Evolutionary conservation across 2,888 invertebrate species (phyloP).

Genomic region (Calliphora vomitoria): DNA sequence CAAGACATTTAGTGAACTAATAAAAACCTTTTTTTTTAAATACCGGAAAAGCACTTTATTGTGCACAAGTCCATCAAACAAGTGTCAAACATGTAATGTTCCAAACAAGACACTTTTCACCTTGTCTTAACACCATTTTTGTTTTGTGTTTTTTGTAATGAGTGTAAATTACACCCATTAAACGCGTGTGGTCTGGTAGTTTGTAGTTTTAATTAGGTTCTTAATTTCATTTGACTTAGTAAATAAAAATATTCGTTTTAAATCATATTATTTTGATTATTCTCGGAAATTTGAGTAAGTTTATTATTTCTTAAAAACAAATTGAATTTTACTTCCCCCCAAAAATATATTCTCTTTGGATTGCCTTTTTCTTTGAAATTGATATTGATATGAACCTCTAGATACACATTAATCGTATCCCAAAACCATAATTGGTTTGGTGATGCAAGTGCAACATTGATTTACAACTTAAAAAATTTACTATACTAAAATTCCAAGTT

Average conservation of each 20-base stretch:
- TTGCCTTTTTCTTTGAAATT: neutral
- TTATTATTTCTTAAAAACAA: neutral
- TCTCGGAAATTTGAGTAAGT: neutral
- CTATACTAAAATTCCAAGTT: too few relatives aligned
- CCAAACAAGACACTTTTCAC: conserved; percentile 45
- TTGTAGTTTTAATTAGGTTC: conserved; percentile 4
- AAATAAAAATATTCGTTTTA: conserved; percentile 21
- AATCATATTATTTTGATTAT: conserved; percentile 16
- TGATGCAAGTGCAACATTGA: too few relatives aligned
- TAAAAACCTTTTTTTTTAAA: conserved; percentile 27
- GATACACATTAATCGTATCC: too few relatives aligned
- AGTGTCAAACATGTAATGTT: conserved; percentile 41
- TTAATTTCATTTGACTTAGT: conserved; percentile 4
- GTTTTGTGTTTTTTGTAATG: neutral
- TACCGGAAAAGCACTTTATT: conserved; percentile 59
- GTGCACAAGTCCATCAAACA: conserved; percentile 27
- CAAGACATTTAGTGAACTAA: neutral
- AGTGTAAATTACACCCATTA: conserved; percentile 32
- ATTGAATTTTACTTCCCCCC: neutral
- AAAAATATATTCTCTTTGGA: neutral
- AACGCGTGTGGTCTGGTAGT: conserved; percentile 48
- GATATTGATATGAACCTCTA: neutral
- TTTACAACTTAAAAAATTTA: too few relatives aligned
- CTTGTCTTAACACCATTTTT: conserved; percentile 34
- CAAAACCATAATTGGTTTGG: too few relatives aligned